Evolutionary conservation across 1,140 invertebrate genomes (phyloP).

Genomic region (Arctopsyche grandis): DNA sequence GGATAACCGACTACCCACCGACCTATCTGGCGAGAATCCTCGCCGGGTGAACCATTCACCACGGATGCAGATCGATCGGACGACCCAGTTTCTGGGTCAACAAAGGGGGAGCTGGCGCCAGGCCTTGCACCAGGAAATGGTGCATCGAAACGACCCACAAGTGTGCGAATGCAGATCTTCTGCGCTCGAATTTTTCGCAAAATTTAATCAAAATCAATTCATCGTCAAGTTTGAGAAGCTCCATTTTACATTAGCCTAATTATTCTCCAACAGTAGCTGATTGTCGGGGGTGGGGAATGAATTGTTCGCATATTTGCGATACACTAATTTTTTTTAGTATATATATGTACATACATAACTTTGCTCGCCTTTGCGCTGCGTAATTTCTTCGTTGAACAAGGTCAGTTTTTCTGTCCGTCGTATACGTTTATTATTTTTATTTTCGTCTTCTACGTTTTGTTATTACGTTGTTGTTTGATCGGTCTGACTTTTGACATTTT

Average conservation of each 20-base stretch:
- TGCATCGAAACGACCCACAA: conserved; percentile 8
- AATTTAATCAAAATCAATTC: no score
- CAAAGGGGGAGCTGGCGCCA: background rate
- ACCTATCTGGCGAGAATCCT: conserved; percentile 20
- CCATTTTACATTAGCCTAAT: no score
- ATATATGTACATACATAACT: no score
- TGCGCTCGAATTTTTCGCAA: no score
- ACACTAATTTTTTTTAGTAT: no score
- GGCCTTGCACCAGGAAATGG: conserved; percentile 17
- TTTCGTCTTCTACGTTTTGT: conserved; percentile 6
- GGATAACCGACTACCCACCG: background rate
- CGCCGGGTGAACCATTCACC: conserved; percentile 5
- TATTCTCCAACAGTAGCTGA: no score
- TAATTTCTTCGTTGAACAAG: conserved; percentile 32
- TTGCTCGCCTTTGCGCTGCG: conserved; percentile 16
- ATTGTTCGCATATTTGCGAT: no score
- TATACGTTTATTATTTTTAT: background rate
- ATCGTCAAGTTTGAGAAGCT: no score
- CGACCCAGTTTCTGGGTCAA: conserved; percentile 27
- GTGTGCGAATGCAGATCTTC: background rate
- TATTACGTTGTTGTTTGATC: conserved; percentile 3
- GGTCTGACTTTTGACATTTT: background rate
- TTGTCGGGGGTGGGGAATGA: no score
- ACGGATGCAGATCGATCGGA: conserved; percentile 30
- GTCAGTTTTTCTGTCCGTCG: conserved; percentile 22